Percentiles rank a stretch among this genome's conserved stretches.
Evolutionary conservation across 2,888 invertebrate genomes (phyloP).

Genomic region (Nomada ferruginata): DNA sequence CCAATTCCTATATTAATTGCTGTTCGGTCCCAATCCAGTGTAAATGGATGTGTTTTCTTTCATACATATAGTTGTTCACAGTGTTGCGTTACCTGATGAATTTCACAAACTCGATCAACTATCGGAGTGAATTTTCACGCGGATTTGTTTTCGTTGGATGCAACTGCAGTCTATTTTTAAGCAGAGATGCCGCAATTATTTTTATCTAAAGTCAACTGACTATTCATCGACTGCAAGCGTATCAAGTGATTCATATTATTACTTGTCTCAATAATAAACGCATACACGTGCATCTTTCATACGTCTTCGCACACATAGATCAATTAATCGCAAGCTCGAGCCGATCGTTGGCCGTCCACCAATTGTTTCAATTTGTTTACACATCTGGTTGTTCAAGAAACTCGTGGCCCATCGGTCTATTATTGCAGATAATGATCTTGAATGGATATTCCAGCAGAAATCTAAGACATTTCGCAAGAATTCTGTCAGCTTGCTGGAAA

Average conservation of each 20-base stretch:
- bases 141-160: not conserved
- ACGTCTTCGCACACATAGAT: slow-evolving; percentile 42
- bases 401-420: not conserved
- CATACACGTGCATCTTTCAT: slow-evolving; percentile 42
- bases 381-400: not conserved
- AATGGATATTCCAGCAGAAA: not conserved
- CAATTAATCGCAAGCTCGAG: slow-evolving; percentile 67
- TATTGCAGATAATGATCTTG: slow-evolving; percentile 2
- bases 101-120: slow-evolving; percentile 6
- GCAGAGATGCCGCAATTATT: slow-evolving; percentile 43
- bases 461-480: slow-evolving; percentile 15
- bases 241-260: slow-evolving; percentile 64
- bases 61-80: not conserved
- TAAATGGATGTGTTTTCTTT: not conserved
- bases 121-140: not conserved
- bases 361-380: slow-evolving; percentile 44
- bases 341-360: slow-evolving; percentile 46
- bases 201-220: slow-evolving; percentile 56
- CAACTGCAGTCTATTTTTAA: slow-evolving; percentile 41
- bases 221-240: slow-evolving; percentile 39
- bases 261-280: slow-evolving; percentile 59
- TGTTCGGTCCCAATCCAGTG: not conserved
- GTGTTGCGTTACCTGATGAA: not conserved
- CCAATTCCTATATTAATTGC: not conserved
- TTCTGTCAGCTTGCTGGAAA: not conserved